These are phyloP conservation scores for Tachina grossa DNA, from an alignment of 2,888 invertebrate genomes.

Conservation along the genomic window DNA sequence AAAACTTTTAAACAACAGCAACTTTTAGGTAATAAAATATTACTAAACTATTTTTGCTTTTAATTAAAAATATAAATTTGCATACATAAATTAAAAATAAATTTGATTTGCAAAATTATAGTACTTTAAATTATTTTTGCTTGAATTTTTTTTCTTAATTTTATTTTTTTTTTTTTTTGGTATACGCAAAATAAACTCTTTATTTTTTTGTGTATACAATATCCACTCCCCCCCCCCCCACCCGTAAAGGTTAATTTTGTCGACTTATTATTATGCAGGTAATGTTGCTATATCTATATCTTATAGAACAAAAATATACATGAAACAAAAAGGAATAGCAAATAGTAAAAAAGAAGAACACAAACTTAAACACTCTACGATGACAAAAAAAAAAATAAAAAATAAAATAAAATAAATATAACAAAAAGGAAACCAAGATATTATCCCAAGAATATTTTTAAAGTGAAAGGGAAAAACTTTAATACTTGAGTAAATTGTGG, in stretches of 20 bases:
- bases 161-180: slow-evolving; percentile 42
- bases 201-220: not conserved
- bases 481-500: slow-evolving; percentile 65
- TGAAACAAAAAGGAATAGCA: slow-evolving; percentile 1
- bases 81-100: not conserved
- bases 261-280: slow-evolving; percentile 69
- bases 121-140: slow-evolving; percentile 29
- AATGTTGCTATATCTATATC: slow-evolving; percentile 65
- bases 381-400: slow-evolving; percentile 40
- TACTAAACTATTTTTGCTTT: not conserved
- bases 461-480: slow-evolving; percentile 39
- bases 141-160: slow-evolving; percentile 30
- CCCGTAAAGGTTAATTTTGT: slow-evolving; percentile 62
- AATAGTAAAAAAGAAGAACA: not conserved
- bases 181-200: not conserved
- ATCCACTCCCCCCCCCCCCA: not conserved
- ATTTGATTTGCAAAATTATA: slow-evolving; percentile 5
- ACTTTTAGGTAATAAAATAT: not conserved
- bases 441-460: slow-evolving; percentile 21
- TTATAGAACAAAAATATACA: slow-evolving; percentile 36
- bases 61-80: not conserved
- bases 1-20: not conserved
- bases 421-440: slow-evolving; percentile 51
- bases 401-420: too few species aligned
- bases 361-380: slow-evolving; percentile 59